phyloP scores from a whole-genome alignment of 2,113 vertebrate species.

The Cyprinodon tularosa region DNA sequence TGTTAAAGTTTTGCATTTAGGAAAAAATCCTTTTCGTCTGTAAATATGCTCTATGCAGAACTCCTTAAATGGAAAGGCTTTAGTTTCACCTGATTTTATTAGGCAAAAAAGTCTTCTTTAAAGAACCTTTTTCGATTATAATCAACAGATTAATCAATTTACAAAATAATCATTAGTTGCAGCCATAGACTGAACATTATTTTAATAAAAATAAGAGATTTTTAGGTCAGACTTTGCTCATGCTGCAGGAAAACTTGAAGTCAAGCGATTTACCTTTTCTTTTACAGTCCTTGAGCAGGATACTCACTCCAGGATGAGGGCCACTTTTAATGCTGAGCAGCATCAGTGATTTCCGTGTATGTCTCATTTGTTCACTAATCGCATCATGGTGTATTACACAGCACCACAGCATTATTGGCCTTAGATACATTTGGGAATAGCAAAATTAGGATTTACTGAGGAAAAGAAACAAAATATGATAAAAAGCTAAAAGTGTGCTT shows the following conservation, averaged over 20 bases:
- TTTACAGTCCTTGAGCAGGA: constrained; percentile 42
- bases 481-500: neutral
- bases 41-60: too few species aligned
- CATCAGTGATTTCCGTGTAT: constrained; percentile 17
- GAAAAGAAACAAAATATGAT: neutral
- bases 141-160: too few species aligned
- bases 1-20: too few species aligned
- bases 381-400: neutral
- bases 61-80: too few species aligned
- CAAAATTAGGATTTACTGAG: neutral
- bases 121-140: too few species aligned
- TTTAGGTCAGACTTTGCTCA: constrained; percentile 56
- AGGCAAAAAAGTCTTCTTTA: too few species aligned
- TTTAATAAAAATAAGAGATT: constrained; percentile 63
- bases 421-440: neutral
- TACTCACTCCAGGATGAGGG: constrained; percentile 20
- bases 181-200: constrained; percentile 27
- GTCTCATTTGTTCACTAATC: constrained; percentile 14
- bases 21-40: too few species aligned
- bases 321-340: constrained; percentile 14
- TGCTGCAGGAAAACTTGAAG: constrained; percentile 30
- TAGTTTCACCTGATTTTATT: too few species aligned
- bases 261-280: constrained; percentile 49
- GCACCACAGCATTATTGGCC: neutral
- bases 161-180: too few species aligned